Conservation (phyloP, 1,140 invertebrate genomes). For the Drosophila carrolli region DNA sequence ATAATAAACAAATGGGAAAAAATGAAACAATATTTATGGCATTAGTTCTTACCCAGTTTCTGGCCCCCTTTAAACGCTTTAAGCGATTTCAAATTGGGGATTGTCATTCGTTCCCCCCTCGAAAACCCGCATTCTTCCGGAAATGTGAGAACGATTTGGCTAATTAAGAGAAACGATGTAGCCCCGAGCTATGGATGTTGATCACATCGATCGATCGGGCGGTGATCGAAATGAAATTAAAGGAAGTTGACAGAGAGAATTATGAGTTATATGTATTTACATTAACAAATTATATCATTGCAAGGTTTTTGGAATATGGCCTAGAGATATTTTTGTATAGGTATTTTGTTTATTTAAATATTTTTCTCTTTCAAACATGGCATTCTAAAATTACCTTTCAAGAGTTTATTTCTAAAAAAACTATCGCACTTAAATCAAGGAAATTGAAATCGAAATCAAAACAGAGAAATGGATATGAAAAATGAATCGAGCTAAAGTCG, state of each 20-base stretch:
- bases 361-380: too few species aligned
- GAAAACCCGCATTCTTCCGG: background rate
- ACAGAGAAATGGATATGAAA: constrained; percentile 15
- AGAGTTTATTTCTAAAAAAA: background rate
- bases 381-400: too few species aligned
- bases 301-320: background rate
- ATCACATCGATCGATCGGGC: constrained; percentile 19
- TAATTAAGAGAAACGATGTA: constrained; percentile 50
- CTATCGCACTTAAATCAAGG: constrained; percentile 2
- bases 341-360: too few species aligned
- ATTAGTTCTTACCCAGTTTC: constrained; percentile 32
- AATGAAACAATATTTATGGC: constrained; percentile 45
- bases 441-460: constrained; percentile 13
- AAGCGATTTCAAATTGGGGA: constrained; percentile 19
- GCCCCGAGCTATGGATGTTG: constrained; percentile 16
- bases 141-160: constrained; percentile 52
- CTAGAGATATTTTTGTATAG: too few species aligned
- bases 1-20: constrained; percentile 20
- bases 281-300: background rate
- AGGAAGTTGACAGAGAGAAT: constrained; percentile 21
- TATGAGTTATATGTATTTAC: background rate
- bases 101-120: constrained; percentile 11
- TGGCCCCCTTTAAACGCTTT: background rate
- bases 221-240: constrained; percentile 12
- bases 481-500: constrained; percentile 5